Percentiles rank a stretch among this genome's conserved stretches.
Conservation (phyloP, 2,888 invertebrate genomes). For the Tribolium freemani region DNA sequence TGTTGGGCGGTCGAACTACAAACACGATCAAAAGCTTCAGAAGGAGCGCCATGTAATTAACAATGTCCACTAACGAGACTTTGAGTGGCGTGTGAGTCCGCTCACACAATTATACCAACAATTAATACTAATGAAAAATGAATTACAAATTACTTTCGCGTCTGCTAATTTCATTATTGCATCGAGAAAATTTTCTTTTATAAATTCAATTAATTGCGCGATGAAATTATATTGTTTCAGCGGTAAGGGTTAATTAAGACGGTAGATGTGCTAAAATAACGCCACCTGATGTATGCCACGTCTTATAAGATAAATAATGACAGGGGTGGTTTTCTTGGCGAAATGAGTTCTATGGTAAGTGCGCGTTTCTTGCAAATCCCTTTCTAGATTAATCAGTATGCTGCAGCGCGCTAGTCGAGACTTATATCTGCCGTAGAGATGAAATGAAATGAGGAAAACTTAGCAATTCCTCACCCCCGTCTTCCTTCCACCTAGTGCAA, state of each 20-base stretch:
- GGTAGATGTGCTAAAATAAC: conserved; percentile 17
- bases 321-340: conserved; percentile 52
- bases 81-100: conserved; percentile 63
- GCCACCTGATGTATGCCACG: conserved; percentile 36
- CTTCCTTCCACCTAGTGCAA: conserved; percentile 51
- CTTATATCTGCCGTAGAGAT: conserved; percentile 67
- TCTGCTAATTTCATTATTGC: conserved; percentile 56
- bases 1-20: conserved; percentile 21
- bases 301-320: conserved; percentile 53
- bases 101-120: conserved; percentile 61
- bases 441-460: conserved; percentile 69
- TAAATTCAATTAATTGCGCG: conserved; percentile 39
- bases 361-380: conserved; percentile 61
- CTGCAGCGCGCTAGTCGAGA: conserved; percentile 63
- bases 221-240: conserved; percentile 26
- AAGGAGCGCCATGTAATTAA: conserved; percentile 64
- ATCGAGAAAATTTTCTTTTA: conserved; percentile 43
- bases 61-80: conserved; percentile 63
- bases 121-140: conserved; percentile 64
- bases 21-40: conserved; percentile 37
- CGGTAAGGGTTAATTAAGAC: neutral
- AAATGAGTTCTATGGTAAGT: conserved; percentile 57
- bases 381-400: conserved; percentile 67
- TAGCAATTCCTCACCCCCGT: conserved; percentile 67
- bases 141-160: conserved; percentile 58